Conservation (phyloP, 53 echinoderm and acorn worm species). For the Pentamera pediparva region DNA sequence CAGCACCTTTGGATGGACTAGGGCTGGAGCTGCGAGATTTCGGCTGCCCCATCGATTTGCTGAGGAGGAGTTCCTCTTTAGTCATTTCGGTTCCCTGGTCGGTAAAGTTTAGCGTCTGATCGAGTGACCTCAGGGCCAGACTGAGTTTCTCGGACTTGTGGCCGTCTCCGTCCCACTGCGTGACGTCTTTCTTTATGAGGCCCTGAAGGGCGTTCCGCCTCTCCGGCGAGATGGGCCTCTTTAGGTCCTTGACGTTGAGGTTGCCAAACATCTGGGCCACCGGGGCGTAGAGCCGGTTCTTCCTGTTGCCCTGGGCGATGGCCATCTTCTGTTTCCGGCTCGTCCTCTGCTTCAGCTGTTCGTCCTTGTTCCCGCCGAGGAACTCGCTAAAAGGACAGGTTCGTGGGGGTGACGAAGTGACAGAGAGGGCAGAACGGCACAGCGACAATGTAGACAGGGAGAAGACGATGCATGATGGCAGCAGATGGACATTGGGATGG, state of each 20-base stretch:
- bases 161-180: conserved; percentile 77
- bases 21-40: conserved; percentile 43
- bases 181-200: conserved; percentile 68
- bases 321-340: conserved; percentile 71
- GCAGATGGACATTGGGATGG: neutral
- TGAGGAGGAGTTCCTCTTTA: conserved; percentile 66
- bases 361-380: conserved; percentile 58
- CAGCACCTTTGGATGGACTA: neutral
- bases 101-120: conserved; percentile 79
- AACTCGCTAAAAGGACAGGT: conserved; percentile 59
- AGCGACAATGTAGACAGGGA: neutral
- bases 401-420: neutral
- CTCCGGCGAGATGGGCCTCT: conserved; percentile 68
- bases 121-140: conserved; percentile 68
- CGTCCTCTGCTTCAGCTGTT: conserved; percentile 52
- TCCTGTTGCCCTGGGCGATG: conserved; percentile 56
- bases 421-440: neutral
- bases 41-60: conserved; percentile 70
- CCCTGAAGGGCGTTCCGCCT: conserved; percentile 52
- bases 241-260: conserved; percentile 48
- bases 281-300: conserved; percentile 69
- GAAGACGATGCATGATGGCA: neutral
- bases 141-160: conserved; percentile 50
- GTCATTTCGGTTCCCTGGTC: conserved; percentile 52
- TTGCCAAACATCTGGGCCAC: conserved; percentile 71